Percentiles rank a stretch among this genome's conserved stretches.
Conservation (phyloP, 2,888 invertebrate species). For the Diloba caeruleocephala region DNA sequence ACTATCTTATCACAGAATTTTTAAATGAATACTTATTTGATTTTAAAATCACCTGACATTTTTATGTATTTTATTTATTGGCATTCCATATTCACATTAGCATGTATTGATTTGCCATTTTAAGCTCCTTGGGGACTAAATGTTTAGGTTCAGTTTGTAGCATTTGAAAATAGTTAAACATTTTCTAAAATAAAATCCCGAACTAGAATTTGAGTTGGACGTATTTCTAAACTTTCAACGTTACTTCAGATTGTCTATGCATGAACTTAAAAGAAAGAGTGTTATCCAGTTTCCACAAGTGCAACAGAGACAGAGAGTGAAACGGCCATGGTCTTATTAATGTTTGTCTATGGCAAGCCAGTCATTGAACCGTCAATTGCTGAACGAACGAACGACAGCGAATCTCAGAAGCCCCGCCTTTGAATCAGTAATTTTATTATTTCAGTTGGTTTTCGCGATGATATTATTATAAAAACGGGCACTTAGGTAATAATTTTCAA, state of each 20-base stretch:
- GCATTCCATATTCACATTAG: too few relatives aligned
- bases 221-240: conserved; percentile 30
- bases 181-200: too few relatives aligned
- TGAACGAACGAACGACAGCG: conserved; percentile 83
- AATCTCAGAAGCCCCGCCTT: conserved; percentile 86
- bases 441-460: conserved; percentile 83
- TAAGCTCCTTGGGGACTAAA: too few relatives aligned
- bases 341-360: conserved; percentile 67
- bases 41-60: too few relatives aligned
- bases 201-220: not conserved
- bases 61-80: too few relatives aligned
- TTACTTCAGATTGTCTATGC: conserved; percentile 23
- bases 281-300: conserved; percentile 4
- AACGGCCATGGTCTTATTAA: conserved; percentile 43
- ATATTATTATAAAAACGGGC: conserved; percentile 77
- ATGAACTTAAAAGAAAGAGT: conserved; percentile 9
- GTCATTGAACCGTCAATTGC: conserved; percentile 81
- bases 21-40: too few relatives aligned
- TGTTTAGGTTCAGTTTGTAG: too few relatives aligned
- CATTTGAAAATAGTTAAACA: too few relatives aligned
- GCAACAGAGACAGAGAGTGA: conserved; percentile 35
- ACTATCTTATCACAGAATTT: too few relatives aligned
- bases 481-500: conserved; percentile 74
- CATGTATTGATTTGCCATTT: too few relatives aligned
- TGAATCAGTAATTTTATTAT: conserved; percentile 79